Evolutionary conservation across 2,888 invertebrate genomes (phyloP).

Genomic region (Melolontha melolontha): DNA sequence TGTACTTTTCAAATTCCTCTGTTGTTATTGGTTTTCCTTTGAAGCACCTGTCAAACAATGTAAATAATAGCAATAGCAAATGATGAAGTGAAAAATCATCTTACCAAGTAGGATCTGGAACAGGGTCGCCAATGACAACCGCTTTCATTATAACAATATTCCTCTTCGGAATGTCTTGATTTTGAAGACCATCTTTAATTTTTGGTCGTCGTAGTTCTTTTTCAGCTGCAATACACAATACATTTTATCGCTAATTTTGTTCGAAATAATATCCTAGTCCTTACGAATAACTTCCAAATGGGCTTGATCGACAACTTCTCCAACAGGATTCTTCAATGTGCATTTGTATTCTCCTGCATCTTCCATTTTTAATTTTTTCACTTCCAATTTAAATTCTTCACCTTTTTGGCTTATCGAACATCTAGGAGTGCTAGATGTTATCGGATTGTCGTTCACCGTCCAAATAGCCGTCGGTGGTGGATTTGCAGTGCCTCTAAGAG

Average conservation of each 20-base stretch:
- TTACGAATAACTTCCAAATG: slow-evolving; percentile 80
- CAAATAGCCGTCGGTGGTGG: slow-evolving; percentile 85
- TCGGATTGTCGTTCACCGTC: slow-evolving; percentile 81
- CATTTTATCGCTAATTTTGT: slow-evolving; percentile 34
- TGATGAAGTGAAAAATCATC: slow-evolving; percentile 8
- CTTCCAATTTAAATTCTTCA: slow-evolving; percentile 79
- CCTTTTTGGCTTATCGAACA: slow-evolving; percentile 75
- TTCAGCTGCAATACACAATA: slow-evolving; percentile 69
- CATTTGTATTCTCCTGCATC: slow-evolving; percentile 89
- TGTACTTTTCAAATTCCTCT: slow-evolving; percentile 69
- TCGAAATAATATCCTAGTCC: slow-evolving; percentile 53
- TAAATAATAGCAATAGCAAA: slow-evolving; percentile 34
- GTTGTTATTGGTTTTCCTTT: slow-evolving; percentile 77
- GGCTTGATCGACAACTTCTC: slow-evolving; percentile 81
- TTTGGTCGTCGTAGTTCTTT: slow-evolving; percentile 84
- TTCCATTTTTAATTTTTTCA: slow-evolving; percentile 75
- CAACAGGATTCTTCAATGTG: slow-evolving; percentile 84
- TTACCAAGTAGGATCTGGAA: slow-evolving; percentile 88
- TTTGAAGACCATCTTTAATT: slow-evolving; percentile 75
- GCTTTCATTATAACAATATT: slow-evolving; percentile 76
- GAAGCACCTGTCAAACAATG: slow-evolving; percentile 68
- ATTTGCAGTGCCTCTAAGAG: slow-evolving; percentile 80
- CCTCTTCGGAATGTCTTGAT: slow-evolving; percentile 78
- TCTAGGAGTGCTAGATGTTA: slow-evolving; percentile 70
- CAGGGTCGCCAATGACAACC: slow-evolving; percentile 88